Percentiles rank a stretch among this genome's conserved stretches.
Evolutionary conservation across 2,888 invertebrate genomes (phyloP).

Genomic region (Cotesia congregata): DNA sequence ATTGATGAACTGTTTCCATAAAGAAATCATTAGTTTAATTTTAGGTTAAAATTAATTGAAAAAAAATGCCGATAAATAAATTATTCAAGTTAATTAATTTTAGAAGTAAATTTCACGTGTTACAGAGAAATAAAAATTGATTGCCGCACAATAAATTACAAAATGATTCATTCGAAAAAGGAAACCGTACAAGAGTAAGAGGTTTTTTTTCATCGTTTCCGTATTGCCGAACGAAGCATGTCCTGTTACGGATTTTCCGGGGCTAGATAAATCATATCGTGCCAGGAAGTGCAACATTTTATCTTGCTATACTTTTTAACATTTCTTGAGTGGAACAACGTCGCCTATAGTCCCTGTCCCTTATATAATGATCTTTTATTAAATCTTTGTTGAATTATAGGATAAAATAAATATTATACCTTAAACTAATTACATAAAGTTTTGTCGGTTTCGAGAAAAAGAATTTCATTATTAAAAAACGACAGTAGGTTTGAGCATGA

Average conservation of each 20-base stretch:
- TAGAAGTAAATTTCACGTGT: not conserved
- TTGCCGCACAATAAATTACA: slow-evolving; percentile 29
- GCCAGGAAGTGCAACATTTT: slow-evolving; percentile 29
- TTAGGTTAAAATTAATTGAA: slow-evolving; percentile 32
- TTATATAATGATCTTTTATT: not conserved
- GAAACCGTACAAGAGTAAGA: slow-evolving; percentile 46
- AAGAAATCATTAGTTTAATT: slow-evolving; percentile 18
- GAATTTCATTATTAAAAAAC: slow-evolving; percentile 39
- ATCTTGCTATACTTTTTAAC: slow-evolving; percentile 24
- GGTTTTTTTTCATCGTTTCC: slow-evolving; percentile 28
- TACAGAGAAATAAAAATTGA: slow-evolving; percentile 1
- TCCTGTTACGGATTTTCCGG: slow-evolving; percentile 29
- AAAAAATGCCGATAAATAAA: not conserved
- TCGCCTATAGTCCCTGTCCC: slow-evolving; percentile 5
- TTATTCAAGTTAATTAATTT: not conserved
- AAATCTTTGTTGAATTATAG: not conserved
- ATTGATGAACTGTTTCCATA: not conserved
- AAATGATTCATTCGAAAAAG: slow-evolving; percentile 36
- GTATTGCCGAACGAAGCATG: slow-evolving; percentile 32
- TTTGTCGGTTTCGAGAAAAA: slow-evolving; percentile 41
- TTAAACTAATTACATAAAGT: slow-evolving; percentile 40
- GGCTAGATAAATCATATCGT: slow-evolving; percentile 30
- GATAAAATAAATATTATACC: slow-evolving; percentile 9
- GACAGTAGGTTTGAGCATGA: slow-evolving; percentile 36
- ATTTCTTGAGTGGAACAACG: slow-evolving; percentile 35